Evolutionary conservation across 2,113 vertebrate species (phyloP).

Genomic region (Bambusicola thoracicus): DNA sequence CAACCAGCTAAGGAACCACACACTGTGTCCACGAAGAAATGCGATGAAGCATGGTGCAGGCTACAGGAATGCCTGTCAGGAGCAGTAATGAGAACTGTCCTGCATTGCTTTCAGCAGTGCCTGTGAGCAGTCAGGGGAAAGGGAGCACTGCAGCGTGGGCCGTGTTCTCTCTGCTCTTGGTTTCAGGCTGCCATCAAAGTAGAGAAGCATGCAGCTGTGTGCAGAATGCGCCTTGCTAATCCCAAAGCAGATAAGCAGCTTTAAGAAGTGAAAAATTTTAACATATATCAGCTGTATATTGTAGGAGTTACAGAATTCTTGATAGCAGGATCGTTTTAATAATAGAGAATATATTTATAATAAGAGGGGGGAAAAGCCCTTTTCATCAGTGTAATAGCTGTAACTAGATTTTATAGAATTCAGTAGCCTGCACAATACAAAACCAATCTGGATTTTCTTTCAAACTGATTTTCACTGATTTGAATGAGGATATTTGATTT

Average conservation of each 20-base stretch:
- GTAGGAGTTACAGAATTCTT: neutral
- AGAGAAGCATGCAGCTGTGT: neutral
- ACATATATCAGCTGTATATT: neutral
- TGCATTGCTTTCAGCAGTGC: neutral
- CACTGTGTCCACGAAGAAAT: neutral
- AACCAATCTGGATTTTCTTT: neutral
- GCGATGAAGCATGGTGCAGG: fast-evolving
- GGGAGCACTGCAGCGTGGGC: neutral
- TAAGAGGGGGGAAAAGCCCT: neutral
- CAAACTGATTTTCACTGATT: neutral
- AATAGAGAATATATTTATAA: neutral
- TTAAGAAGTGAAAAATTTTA: neutral
- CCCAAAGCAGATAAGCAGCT: neutral
- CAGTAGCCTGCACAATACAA: neutral
- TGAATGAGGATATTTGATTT: neutral
- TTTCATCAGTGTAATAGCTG: neutral
- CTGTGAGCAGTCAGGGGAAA: too few species aligned
- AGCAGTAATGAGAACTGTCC: neutral
- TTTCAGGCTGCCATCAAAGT: neutral
- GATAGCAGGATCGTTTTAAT: neutral
- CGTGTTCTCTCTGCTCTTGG: neutral
- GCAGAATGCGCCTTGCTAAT: neutral
- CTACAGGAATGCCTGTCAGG: neutral
- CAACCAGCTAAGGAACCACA: neutral
- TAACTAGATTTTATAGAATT: neutral